Evolutionary conservation across 2,888 invertebrate species (phyloP).

Genomic region (Dolomedes plantarius): DNA sequence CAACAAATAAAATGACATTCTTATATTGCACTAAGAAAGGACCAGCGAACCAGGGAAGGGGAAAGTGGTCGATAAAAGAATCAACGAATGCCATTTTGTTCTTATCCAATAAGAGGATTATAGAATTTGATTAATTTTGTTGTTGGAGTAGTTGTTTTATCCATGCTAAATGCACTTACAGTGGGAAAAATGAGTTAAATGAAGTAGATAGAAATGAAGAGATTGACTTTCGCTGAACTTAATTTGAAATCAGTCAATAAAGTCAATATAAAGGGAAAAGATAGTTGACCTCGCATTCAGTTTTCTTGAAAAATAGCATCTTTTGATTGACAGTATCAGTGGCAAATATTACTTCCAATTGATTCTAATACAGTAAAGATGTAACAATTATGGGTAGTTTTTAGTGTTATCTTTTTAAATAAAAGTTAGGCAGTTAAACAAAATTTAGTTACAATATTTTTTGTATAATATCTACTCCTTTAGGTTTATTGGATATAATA

Average conservation of each 20-base stretch:
- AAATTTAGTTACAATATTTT: no score
- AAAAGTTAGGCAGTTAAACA: no score
- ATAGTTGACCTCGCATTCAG: no score
- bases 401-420: no score
- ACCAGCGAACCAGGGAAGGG: neutral
- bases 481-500: no score
- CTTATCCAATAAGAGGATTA: slow-evolving; percentile 3
- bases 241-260: neutral
- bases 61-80: neutral
- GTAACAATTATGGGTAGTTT: no score
- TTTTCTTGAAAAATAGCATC: no score
- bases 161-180: neutral
- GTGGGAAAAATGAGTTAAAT: neutral
- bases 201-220: neutral
- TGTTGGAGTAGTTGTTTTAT: neutral
- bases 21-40: neutral
- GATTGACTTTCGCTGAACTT: neutral
- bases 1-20: neutral
- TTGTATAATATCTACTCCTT: no score
- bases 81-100: slow-evolving; percentile 9
- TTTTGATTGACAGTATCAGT: no score
- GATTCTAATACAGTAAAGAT: no score
- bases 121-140: slow-evolving; percentile 10
- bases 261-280: no score
- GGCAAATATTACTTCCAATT: no score